Percentiles rank a stretch among this genome's conserved stretches.
Evolutionary conservation across 64 coral and sea anemone genomes (phyloP).

Genomic region (Montipora cactus): DNA sequence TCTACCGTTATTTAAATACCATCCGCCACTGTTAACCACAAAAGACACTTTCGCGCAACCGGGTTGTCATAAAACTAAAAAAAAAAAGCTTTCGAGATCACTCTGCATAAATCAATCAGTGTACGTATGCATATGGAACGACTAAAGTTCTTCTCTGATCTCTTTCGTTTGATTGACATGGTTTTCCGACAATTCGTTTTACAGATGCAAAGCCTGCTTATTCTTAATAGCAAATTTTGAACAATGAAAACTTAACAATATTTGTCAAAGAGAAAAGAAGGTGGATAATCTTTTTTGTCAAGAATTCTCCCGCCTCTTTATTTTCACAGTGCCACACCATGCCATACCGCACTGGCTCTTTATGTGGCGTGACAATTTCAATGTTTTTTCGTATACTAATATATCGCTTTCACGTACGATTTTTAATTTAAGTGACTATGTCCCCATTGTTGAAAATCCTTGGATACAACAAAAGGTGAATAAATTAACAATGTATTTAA

Average conservation of each 20-base stretch:
- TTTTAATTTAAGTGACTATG: constrained; percentile 41
- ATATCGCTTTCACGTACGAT: constrained; percentile 35
- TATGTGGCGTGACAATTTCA: constrained; percentile 2
- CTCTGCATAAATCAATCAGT: constrained; percentile 31
- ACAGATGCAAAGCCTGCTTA: background rate
- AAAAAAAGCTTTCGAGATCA: background rate
- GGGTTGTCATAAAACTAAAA: background rate
- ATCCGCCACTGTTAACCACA: background rate
- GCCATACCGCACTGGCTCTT: background rate
- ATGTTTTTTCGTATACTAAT: constrained; percentile 34
- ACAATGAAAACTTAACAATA: background rate
- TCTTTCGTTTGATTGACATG: constrained; percentile 42
- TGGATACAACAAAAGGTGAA: constrained; percentile 8
- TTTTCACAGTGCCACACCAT: background rate
- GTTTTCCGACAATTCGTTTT: background rate
- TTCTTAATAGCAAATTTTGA: background rate
- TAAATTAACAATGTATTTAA: constrained; percentile 27
- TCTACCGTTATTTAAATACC: constrained; percentile 37
- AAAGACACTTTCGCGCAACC: background rate
- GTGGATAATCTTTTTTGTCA: background rate
- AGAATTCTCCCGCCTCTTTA: background rate
- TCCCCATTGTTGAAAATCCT: background rate
- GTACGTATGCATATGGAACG: background rate
- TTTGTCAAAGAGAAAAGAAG: background rate
- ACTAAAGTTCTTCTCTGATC: background rate